Percentiles rank a stretch among this genome's conserved stretches.
phyloP scores from a whole-genome alignment of 2,888 invertebrate genomes.

The Bembecia ichneumoniformis region DNA sequence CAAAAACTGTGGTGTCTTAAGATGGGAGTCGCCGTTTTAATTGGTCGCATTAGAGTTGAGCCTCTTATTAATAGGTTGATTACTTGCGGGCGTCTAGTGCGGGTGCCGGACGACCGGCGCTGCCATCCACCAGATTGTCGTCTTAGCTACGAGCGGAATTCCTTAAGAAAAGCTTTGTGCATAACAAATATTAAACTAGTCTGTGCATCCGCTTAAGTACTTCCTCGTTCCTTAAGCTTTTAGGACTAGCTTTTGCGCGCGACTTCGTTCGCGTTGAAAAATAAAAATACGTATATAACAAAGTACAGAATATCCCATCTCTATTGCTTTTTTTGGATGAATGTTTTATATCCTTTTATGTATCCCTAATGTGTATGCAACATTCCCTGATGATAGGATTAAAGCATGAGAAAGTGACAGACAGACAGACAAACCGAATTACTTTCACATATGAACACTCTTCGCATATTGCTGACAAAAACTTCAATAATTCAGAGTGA shows the following conservation, averaged over 20 bases:
- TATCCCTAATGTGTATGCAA: no score
- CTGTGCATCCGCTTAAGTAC: no score
- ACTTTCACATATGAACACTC: no score
- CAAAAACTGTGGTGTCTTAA: constrained; percentile 69
- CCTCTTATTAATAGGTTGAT: constrained; percentile 71
- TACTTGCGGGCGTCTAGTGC: constrained; percentile 41
- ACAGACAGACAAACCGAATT: no score
- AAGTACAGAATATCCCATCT: not conserved
- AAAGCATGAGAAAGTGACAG: no score
- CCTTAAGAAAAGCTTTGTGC: constrained; percentile 17
- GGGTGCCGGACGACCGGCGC: constrained; percentile 10
- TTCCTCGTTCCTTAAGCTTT: not conserved
- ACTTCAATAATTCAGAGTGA: no score
- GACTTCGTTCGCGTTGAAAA: not conserved
- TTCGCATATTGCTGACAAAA: not conserved
- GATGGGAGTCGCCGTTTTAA: constrained; percentile 64
- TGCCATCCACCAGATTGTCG: constrained; percentile 18
- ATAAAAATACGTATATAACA: not conserved
- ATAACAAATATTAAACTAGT: no score
- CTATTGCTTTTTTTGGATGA: no score
- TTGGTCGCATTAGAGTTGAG: constrained; percentile 64
- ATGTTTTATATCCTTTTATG: no score
- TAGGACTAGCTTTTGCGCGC: no score
- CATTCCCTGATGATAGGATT: no score
- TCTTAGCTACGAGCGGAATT: constrained; percentile 28